These are phyloP conservation scores for Oreochromis tanganicae DNA, from an alignment of 2,113 vertebrate species.

Conservation along the genomic window DNA sequence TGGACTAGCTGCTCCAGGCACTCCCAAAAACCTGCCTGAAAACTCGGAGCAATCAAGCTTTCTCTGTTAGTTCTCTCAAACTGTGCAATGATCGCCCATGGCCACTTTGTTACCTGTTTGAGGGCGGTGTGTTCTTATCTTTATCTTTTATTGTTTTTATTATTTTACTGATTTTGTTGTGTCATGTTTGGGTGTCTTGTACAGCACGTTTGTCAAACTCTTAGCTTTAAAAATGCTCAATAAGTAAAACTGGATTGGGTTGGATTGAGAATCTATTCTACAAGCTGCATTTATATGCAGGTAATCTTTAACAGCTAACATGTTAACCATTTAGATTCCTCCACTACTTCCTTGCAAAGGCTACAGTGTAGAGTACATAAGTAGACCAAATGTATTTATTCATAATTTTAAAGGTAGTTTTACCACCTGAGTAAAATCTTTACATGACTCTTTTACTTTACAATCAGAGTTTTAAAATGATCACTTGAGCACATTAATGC, in stretches of 20 bases:
- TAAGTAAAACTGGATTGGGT: neutral
- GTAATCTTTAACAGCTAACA: neutral
- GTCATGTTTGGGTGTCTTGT: neutral
- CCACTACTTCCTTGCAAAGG: neutral
- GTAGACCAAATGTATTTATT: neutral
- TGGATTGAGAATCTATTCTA: neutral
- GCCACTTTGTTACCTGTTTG: neutral
- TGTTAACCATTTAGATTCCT: neutral
- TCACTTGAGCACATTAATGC: neutral
- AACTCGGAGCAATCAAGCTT: neutral
- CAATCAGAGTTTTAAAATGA: neutral
- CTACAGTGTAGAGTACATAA: neutral
- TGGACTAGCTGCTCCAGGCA: neutral
- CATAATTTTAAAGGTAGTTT: neutral
- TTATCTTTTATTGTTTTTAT: neutral
- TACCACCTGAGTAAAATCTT: neutral
- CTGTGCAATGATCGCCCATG: neutral
- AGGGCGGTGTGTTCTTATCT: neutral
- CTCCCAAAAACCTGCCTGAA: neutral
- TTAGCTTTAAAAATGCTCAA: accelerated
- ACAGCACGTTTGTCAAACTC: neutral
- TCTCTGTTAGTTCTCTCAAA: neutral
- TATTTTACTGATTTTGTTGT: neutral
- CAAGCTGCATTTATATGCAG: neutral
- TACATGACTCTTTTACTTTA: accelerated